These are phyloP conservation scores for Hippolais icterina DNA, from an alignment of 2,113 vertebrate species.

Conservation along the genomic window DNA sequence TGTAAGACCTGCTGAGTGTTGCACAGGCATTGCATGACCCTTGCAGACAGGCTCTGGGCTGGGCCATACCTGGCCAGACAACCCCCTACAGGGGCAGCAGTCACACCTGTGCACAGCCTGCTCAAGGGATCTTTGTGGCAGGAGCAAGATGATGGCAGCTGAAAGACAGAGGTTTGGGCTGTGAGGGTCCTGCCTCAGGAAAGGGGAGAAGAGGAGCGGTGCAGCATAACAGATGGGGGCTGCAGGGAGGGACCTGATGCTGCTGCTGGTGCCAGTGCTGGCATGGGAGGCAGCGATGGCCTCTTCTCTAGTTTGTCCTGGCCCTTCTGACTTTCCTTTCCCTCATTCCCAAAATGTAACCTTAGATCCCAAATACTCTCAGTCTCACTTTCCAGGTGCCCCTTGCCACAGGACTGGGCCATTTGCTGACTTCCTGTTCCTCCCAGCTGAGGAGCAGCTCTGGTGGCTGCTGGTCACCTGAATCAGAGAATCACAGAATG, in stretches of 20 bases:
- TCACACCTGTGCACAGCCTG: accelerated
- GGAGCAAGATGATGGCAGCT: neutral
- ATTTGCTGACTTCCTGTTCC: neutral
- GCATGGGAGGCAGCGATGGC: neutral
- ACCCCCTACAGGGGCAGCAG: accelerated
- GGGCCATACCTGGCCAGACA: neutral
- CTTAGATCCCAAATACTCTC: neutral
- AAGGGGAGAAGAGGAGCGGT: neutral
- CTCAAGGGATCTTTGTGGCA: neutral
- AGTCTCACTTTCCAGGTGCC: neutral
- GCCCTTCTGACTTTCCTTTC: neutral
- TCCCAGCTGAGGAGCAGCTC: neutral
- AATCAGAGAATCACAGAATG: neutral
- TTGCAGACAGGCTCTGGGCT: accelerated
- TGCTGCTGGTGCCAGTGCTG: neutral
- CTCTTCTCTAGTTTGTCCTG: neutral
- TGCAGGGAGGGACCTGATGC: neutral
- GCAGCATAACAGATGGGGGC: neutral
- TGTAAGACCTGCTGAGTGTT: neutral
- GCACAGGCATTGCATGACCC: neutral
- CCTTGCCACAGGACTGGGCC: neutral
- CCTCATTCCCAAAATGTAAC: neutral
- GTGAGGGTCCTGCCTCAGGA: accelerated
- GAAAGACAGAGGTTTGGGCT: neutral
- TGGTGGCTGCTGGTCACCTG: neutral